Conservation (phyloP, 1,140 invertebrate species). For the Maniola jurtina region DNA sequence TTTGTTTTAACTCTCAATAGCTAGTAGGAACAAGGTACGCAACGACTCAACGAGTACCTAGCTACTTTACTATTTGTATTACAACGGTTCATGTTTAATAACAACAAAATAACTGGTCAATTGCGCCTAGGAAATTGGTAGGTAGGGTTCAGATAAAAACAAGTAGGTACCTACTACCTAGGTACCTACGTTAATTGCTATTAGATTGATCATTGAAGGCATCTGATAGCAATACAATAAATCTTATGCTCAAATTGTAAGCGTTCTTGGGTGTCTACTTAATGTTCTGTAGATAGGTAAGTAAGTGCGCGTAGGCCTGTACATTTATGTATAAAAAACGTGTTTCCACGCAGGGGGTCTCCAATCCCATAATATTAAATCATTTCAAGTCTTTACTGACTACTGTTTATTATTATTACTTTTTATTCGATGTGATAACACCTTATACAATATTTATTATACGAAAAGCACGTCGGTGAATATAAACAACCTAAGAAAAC, state of each 20-base stretch:
- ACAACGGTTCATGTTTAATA: too few relatives aligned
- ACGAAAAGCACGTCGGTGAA: background rate
- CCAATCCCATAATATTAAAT: background rate
- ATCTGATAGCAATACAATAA: conserved; percentile 6
- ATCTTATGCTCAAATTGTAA: background rate
- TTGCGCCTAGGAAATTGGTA: too few relatives aligned
- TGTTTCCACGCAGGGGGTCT: conserved; percentile 5
- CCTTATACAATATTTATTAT: background rate
- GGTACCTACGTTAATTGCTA: background rate
- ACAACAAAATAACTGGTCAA: too few relatives aligned
- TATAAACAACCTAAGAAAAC: background rate
- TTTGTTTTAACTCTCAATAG: background rate
- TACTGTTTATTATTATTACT: conserved; percentile 7
- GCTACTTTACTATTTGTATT: too few relatives aligned
- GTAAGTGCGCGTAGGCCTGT: background rate
- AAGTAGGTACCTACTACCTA: too few relatives aligned
- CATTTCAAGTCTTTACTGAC: background rate
- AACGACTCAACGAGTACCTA: too few relatives aligned
- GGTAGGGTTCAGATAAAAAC: too few relatives aligned
- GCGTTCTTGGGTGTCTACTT: background rate
- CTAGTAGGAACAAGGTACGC: too few relatives aligned
- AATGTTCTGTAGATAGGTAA: background rate
- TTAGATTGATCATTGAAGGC: background rate
- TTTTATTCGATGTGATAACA: background rate
- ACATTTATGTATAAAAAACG: background rate